Conservation (phyloP, 2,113 vertebrate genomes). For the Phalacrocorax pelagicus region DNA sequence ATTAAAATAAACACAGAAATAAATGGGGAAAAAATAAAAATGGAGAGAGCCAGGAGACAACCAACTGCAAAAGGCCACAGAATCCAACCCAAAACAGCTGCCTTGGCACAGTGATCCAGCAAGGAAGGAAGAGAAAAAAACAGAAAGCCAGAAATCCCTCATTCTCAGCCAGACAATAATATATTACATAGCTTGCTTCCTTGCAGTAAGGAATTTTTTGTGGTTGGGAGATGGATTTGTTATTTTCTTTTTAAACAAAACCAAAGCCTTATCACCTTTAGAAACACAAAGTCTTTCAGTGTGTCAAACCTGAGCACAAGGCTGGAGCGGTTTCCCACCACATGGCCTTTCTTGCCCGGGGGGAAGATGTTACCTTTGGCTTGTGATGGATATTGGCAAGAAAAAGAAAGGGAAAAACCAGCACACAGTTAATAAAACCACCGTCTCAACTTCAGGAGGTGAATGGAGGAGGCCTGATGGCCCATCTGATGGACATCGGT, state of each 20-base stretch:
- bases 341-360: not conserved
- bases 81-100: not conserved
- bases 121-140: not conserved
- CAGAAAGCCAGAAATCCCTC: not conserved
- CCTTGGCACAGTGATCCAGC: not conserved
- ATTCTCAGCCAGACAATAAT: not conserved
- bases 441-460: not conserved
- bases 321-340: not conserved
- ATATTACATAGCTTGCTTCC: not conserved
- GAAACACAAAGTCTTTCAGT: not conserved
- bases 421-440: not conserved
- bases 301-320: not conserved
- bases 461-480: not conserved
- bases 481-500: accelerated
- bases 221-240: not conserved
- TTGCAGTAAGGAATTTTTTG: not conserved
- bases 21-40: too few relatives aligned
- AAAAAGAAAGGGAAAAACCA: not conserved
- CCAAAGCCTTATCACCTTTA: not conserved
- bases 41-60: not conserved
- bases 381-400: not conserved
- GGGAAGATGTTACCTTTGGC: not conserved
- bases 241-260: not conserved
- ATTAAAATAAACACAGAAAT: too few relatives aligned
- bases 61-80: not conserved